These are phyloP conservation scores for Miniopterus natalensis DNA, from an alignment of 2,113 vertebrate species.

Conservation along the genomic window DNA sequence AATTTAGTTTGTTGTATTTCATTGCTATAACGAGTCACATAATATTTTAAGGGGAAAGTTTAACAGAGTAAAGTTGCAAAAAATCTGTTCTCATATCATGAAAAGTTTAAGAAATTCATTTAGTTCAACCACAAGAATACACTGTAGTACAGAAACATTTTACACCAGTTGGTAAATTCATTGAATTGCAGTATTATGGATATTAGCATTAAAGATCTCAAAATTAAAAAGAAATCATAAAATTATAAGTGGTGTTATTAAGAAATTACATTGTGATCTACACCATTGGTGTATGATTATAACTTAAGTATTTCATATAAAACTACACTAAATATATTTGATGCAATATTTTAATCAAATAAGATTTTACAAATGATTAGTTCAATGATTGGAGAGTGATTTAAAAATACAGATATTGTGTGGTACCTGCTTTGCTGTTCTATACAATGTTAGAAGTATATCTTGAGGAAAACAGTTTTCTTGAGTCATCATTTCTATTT, in stretches of 20 bases:
- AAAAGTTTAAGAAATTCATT: neutral
- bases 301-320: neutral
- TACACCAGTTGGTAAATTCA: neutral
- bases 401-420: neutral
- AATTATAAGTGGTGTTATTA: neutral
- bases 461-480: slow-evolving; percentile 73
- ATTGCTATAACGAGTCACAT: neutral
- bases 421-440: neutral
- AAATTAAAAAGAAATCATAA: neutral
- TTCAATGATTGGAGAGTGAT: neutral
- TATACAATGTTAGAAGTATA: slow-evolving; percentile 35
- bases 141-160: neutral
- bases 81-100: neutral
- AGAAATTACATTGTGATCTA: neutral
- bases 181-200: neutral
- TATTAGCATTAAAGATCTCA: neutral
- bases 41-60: neutral
- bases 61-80: neutral
- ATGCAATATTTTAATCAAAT: neutral
- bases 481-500: slow-evolving; percentile 79
- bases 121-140: neutral
- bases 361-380: neutral
- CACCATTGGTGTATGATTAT: neutral
- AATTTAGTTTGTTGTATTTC: neutral
- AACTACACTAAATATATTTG: neutral